These are phyloP conservation scores for Symphodus melops DNA, from an alignment of 2,113 vertebrate genomes.

Conservation along the genomic window DNA sequence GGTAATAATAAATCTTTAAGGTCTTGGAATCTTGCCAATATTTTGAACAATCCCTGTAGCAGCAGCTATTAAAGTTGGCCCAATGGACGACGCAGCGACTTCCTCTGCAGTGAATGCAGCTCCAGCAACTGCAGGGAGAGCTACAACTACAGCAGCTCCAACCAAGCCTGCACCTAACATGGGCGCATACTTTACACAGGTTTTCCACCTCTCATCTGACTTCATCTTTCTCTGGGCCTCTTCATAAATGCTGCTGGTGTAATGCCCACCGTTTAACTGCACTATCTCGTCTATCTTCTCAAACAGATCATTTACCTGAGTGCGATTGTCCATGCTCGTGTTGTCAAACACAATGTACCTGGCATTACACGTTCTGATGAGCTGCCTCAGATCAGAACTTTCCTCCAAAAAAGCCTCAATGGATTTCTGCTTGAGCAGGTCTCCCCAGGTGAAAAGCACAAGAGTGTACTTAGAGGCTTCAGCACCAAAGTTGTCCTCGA, in stretches of 20 bases:
- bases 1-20: too few species aligned
- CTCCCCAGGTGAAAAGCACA: constrained; percentile 56
- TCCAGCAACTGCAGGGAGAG: too few species aligned
- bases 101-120: background rate
- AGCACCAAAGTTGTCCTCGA: constrained; percentile 57
- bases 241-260: constrained; percentile 37
- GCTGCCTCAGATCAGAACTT: background rate
- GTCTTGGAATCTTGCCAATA: background rate
- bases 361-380: background rate
- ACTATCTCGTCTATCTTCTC: constrained; percentile 50
- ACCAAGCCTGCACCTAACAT: background rate
- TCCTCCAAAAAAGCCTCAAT: constrained; percentile 4
- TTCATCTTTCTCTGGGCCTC: constrained; percentile 33
- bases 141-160: background rate
- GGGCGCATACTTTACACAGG: background rate
- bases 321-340: constrained; percentile 11
- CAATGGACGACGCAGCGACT: rapidly evolving
- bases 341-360: constrained; percentile 63
- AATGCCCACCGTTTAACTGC: constrained; percentile 30
- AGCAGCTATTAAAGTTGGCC: rapidly evolving
- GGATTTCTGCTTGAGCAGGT: background rate
- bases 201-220: background rate
- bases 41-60: background rate
- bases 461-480: constrained; percentile 42
- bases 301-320: constrained; percentile 59